Evolutionary conservation across 92 coral and sea anemone genomes (phyloP).

Genomic region (Anthopleura xanthogrammica): DNA sequence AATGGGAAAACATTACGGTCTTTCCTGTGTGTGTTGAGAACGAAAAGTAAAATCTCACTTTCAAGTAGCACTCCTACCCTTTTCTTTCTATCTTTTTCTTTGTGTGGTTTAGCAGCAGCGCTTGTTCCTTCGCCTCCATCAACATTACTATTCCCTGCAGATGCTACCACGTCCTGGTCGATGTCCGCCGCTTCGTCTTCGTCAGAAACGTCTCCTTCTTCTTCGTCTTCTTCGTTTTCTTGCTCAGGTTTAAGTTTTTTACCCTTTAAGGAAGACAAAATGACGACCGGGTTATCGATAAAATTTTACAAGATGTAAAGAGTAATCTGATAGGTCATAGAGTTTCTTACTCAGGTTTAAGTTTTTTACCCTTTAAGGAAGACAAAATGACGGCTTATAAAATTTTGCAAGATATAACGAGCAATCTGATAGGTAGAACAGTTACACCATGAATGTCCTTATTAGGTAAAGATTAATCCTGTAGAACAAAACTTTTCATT

Average conservation of each 20-base stretch:
- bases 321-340: background rate
- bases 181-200: slow-evolving; percentile 96
- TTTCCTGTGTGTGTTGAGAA: too few species aligned
- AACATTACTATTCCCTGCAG: slow-evolving; percentile 17
- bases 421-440: too few species aligned
- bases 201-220: slow-evolving; percentile 82
- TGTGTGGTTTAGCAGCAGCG: slow-evolving; percentile 24
- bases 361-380: slow-evolving; percentile 79
- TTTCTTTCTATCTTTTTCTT: slow-evolving; percentile 47
- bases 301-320: background rate
- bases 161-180: slow-evolving; percentile 53
- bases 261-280: slow-evolving; percentile 52
- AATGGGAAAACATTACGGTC: too few species aligned
- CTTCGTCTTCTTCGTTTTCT: slow-evolving; percentile 65
- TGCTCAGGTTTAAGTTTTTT: slow-evolving; percentile 88
- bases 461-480: too few species aligned
- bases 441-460: too few species aligned
- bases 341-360: slow-evolving; percentile 80
- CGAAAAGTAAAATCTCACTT: background rate
- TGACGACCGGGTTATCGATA: background rate
- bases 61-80: slow-evolving; percentile 12
- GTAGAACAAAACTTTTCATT: too few species aligned
- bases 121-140: slow-evolving; percentile 51
- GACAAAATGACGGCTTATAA: background rate
- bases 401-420: background rate